A percentile compares a stretch with the other conserved stretches of the same genome.
These are phyloP conservation scores for Apodemia hepburni DNA, from an alignment of 2,888 invertebrate genomes.

Conservation along the genomic window DNA sequence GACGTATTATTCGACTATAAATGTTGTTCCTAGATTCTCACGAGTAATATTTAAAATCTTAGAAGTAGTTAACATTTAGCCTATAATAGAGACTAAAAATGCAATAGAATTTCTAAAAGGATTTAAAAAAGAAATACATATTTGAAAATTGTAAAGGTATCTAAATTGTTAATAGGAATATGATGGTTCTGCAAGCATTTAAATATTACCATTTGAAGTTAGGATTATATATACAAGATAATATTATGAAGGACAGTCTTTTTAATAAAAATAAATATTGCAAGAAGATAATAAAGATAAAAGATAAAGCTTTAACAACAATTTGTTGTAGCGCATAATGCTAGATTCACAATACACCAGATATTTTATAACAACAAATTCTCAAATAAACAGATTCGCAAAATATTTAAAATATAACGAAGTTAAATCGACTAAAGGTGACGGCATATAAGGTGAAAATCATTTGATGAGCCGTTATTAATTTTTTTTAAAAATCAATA, in stretches of 20 bases:
- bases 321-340: background rate
- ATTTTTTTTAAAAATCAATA: too few species aligned
- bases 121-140: conserved; percentile 61
- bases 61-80: conserved; percentile 74
- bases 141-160: conserved; percentile 69
- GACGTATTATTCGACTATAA: conserved; percentile 7
- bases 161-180: conserved; percentile 52
- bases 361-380: background rate
- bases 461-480: too few species aligned
- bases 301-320: background rate
- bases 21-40: conserved; percentile 2
- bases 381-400: background rate
- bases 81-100: conserved; percentile 34
- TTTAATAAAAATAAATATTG: background rate
- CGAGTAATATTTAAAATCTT: conserved; percentile 45
- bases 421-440: background rate
- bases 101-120: conserved; percentile 53
- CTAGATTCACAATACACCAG: background rate
- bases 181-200: conserved; percentile 29
- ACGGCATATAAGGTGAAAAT: background rate
- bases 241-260: conserved; percentile 6
- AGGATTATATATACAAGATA: background rate
- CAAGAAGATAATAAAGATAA: background rate
- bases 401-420: background rate
- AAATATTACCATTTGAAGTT: conserved; percentile 12